Conservation (phyloP, 2,113 vertebrate genomes). For the Cacatua alba region DNA sequence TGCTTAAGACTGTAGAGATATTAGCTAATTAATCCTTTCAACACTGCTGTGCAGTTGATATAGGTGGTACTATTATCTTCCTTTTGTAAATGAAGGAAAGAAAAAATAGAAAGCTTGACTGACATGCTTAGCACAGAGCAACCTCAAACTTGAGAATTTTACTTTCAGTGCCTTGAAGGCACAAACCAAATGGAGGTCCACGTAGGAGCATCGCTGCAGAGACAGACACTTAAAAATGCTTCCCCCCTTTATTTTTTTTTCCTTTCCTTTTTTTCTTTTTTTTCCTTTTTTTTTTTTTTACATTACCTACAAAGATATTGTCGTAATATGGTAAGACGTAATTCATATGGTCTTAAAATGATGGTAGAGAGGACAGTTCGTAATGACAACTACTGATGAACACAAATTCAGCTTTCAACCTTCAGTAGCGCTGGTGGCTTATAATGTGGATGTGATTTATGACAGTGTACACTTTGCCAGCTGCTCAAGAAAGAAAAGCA, state of each 20-base stretch:
- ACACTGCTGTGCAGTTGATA: slow-evolving; percentile 18
- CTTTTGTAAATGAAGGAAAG: neutral
- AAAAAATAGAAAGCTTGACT: neutral
- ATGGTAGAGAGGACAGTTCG: neutral
- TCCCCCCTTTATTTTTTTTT: neutral
- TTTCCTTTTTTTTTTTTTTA: neutral
- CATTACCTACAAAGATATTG: neutral
- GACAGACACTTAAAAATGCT: neutral
- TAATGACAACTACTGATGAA: neutral
- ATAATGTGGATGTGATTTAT: neutral
- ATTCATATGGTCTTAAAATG: neutral
- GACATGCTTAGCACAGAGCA: neutral
- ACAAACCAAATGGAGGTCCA: neutral
- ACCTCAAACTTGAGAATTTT: neutral
- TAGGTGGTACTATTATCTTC: neutral
- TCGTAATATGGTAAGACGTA: neutral
- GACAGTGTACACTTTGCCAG: neutral
- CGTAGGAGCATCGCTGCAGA: neutral
- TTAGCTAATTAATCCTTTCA: slow-evolving; percentile 55
- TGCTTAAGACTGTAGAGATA: slow-evolving; percentile 16
- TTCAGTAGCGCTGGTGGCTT: neutral
- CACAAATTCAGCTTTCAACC: neutral
- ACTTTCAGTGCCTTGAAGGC: neutral
- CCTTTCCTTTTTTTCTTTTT: neutral
- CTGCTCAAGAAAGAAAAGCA: neutral